These are phyloP conservation scores for Pseudolycoriella hygida DNA, from an alignment of 2,888 invertebrate genomes.

Conservation along the genomic window DNA sequence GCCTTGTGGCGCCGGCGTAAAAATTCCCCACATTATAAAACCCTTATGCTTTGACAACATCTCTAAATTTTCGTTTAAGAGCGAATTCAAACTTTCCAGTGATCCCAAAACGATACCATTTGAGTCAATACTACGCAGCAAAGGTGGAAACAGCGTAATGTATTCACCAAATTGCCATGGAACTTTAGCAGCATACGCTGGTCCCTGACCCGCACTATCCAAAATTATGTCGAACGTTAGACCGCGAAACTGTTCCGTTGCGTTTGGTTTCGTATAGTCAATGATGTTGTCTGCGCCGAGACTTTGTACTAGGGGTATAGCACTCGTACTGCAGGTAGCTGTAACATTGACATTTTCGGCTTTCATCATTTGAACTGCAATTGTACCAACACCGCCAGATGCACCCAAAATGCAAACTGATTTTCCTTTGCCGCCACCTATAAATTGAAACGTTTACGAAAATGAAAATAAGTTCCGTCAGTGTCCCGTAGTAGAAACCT, in stretches of 20 bases:
- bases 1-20: constrained; percentile 49
- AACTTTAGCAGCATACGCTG: constrained; percentile 32
- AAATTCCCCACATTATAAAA: constrained; percentile 60
- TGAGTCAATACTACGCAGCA: constrained; percentile 60
- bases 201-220: constrained; percentile 62
- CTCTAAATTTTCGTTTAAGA: constrained; percentile 36
- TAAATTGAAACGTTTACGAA: neutral
- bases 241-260: constrained; percentile 35
- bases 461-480: no score
- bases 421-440: constrained; percentile 16
- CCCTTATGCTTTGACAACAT: constrained; percentile 21
- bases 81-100: constrained; percentile 36
- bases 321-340: constrained; percentile 57
- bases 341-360: constrained; percentile 54
- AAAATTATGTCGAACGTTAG: constrained; percentile 65
- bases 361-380: constrained; percentile 71
- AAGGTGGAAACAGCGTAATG: constrained; percentile 66
- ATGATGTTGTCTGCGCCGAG: constrained; percentile 54
- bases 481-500: no score
- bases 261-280: constrained; percentile 52
- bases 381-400: constrained; percentile 80
- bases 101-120: constrained; percentile 48
- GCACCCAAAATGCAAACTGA: constrained; percentile 70
- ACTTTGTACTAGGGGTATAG: constrained; percentile 39
- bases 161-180: constrained; percentile 45